phyloP scores from a whole-genome alignment of 2,888 invertebrate genomes.

The Cyaniris semiargus region DNA sequence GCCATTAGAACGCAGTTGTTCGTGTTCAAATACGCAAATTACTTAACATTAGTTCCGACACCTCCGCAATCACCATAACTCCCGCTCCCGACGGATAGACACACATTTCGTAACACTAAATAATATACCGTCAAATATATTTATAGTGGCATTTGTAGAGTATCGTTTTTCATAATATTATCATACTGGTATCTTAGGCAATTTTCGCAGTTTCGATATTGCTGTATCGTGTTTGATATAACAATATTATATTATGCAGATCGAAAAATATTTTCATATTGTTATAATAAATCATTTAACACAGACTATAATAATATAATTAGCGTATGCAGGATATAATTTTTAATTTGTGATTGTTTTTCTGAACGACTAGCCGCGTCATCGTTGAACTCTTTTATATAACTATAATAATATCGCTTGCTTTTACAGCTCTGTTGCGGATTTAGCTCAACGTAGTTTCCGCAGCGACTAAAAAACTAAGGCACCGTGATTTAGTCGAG shows the following conservation, averaged over 20 bases:
- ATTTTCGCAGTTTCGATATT: background rate
- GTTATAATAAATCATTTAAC: too few relatives aligned
- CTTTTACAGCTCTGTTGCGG: background rate
- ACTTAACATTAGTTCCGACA: background rate
- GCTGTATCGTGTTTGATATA: background rate
- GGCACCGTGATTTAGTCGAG: too few relatives aligned
- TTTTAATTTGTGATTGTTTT: background rate
- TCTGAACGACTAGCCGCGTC: background rate
- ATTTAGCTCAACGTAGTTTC: too few relatives aligned
- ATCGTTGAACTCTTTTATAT: background rate
- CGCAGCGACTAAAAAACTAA: too few relatives aligned
- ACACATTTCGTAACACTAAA: background rate
- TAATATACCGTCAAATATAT: background rate
- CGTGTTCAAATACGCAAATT: slow-evolving; percentile 8
- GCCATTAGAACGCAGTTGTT: background rate
- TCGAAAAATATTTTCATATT: too few relatives aligned
- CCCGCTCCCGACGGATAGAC: background rate
- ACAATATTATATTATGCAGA: too few relatives aligned
- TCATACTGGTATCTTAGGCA: background rate
- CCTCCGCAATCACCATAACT: slow-evolving; percentile 19
- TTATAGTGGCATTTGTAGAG: background rate
- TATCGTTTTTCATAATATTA: background rate
- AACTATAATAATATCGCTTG: background rate
- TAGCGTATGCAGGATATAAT: too few relatives aligned
- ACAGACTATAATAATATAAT: too few relatives aligned